These are phyloP conservation scores for Melanargia galathea DNA, from an alignment of 2,888 invertebrate genomes.

Conservation along the genomic window DNA sequence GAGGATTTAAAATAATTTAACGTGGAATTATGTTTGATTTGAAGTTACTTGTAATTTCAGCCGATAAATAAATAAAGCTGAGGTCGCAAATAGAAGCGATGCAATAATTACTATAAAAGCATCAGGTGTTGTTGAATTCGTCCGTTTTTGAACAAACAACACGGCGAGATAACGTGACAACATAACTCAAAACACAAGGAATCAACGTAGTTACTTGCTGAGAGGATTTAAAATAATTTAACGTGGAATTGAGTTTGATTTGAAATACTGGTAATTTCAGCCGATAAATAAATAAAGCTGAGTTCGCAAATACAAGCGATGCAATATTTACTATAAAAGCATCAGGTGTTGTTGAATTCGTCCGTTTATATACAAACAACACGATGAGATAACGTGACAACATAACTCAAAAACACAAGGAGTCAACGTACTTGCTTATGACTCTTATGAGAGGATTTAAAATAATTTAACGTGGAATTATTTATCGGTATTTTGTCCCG, in stretches of 20 bases:
- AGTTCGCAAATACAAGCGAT: background rate
- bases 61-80: background rate
- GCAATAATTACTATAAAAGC: background rate
- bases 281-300: background rate
- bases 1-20: conserved; percentile 79
- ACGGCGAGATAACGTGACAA: conserved; percentile 56
- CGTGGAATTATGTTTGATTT: conserved; percentile 58
- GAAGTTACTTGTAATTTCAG: background rate
- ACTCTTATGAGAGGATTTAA: conserved; percentile 72
- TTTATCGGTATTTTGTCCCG: conserved; percentile 67
- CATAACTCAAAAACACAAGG: conserved; percentile 76
- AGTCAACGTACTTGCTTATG: conserved; percentile 77
- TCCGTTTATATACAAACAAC: conserved; percentile 55
- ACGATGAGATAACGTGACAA: conserved; percentile 56
- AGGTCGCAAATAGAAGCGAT: background rate
- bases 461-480: conserved; percentile 76
- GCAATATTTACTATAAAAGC: background rate
- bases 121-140: background rate
- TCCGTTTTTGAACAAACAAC: conserved; percentile 55
- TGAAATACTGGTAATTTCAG: background rate
- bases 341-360: background rate
- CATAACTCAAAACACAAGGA: conserved; percentile 76
- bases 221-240: too few species aligned
- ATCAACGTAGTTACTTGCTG: conserved; percentile 58
- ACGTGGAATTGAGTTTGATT: background rate